These are phyloP conservation scores for Sarcophaga subvicina DNA, from an alignment of 2,888 invertebrate species.

Conservation along the genomic window DNA sequence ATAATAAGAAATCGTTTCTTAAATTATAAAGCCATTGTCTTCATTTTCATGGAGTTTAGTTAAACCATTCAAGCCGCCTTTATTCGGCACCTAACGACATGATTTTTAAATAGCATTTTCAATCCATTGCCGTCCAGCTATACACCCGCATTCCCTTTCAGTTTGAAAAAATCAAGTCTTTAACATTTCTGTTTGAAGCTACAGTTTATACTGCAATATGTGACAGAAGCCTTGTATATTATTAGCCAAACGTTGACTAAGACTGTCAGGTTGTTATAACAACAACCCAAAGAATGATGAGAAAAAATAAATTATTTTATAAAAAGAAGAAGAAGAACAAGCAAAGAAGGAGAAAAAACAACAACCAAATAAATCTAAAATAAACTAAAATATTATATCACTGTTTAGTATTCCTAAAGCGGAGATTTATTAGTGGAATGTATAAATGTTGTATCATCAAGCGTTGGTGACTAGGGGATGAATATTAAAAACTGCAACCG, in stretches of 20 bases:
- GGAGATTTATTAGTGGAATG: constrained; percentile 32
- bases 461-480: too few species aligned
- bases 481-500: too few species aligned
- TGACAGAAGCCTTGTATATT: constrained; percentile 1
- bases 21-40: not conserved
- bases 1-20: too few species aligned
- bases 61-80: not conserved
- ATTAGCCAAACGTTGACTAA: constrained; percentile 1
- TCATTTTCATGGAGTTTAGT: too few species aligned
- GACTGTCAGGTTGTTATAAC: constrained; percentile 23
- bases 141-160: not conserved
- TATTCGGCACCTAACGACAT: too few species aligned
- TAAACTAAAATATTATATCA: constrained; percentile 25
- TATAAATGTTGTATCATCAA: too few species aligned
- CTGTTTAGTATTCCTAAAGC: constrained; percentile 38
- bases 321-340: not conserved
- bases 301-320: constrained; percentile 19
- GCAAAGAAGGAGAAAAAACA: not conserved
- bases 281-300: constrained; percentile 14
- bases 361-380: not conserved
- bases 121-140: not conserved
- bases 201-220: not conserved
- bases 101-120: not conserved
- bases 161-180: not conserved
- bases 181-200: not conserved